Base-by-base conservation (phyloP, 2,113 vertebrate genomes). In the Chlorodrepanis virens region DNA sequence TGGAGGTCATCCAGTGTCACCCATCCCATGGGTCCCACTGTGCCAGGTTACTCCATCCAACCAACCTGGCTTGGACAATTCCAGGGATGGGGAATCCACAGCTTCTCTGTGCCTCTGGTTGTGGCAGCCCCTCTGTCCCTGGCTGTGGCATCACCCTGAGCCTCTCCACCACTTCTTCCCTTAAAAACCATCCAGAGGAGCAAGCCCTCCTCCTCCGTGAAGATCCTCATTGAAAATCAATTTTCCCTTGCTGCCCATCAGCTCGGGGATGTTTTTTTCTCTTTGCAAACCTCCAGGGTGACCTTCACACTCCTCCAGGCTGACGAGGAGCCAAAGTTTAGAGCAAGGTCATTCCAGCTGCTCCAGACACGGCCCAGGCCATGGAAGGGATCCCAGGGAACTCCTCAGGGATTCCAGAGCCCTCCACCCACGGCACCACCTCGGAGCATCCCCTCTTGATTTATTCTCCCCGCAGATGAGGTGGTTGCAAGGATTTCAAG, bases 391-490 rank as follows among this genome's bases (percentile, higher is more conserved):
- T 71, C 64, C 82, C 85, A 25, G 76, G 45, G 61, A 52, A 12
- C 49, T 54, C 77, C 31, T 56, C 56, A 8, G 39, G 49, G 31
- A 21, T 25, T 7, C 14, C 53, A 9, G 45, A 52, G 40, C 64
- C 33, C 50, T 71, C 78, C 68, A 35, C 5, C 9, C 31, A 11
- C 5, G 16, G 63, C n/a, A 40, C 90, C 75, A 33, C 63, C 8
- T 7, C 2, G 1, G 54, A 83, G 72, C 72, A 23, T 45, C 81
- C 33, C 18, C 2, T 5, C 63, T 16, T 89, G 93, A 97, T 96
- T 96, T 92, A 94, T 96, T 11, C 87, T 15, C 78, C n/a, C 4
- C 11, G 13, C 74, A 60, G 70, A 80, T 45, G 92, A 94, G 93
- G 83, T 57, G 87, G 47, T 17, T 50, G 3, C 20, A 1, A 69